Evolutionary conservation across 2,113 vertebrate species (phyloP), one percentile per base, ranked within the genome.

Genomic region (Oryzias celebensis): DNA sequence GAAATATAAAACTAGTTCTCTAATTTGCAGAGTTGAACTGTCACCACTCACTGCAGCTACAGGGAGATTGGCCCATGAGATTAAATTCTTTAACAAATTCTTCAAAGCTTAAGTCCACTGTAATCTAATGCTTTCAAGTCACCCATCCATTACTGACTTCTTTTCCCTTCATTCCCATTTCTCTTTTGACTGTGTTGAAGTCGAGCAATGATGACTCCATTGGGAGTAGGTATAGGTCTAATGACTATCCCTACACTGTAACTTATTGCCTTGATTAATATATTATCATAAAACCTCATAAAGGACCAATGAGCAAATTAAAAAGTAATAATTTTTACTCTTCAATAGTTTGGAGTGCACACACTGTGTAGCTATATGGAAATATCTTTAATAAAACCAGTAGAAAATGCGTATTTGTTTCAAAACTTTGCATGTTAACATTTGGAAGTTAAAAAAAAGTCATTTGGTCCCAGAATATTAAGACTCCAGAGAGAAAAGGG

Each of bases 221-320:
- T 68, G 81, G 68, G 78, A 75, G 72, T 62, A 82, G 61, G 79
- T 87, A 63, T 80, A 86, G 85, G 83, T 91, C 88, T 89, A 89
- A 91, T 89, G 85, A 70, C 75, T 77, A 76, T 85, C 87, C 81
- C 81, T 41, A 60, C 70, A n/a, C 51, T 59, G 71, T 80, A 78
- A 77, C 69, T 65, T 66, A 76, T 78, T 58, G 48, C 82, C 81
- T 87, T 91, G 85, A 91, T 91, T 87, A 90, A 91, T 91, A 90
- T 89, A 83, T 89, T 80, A 90, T 92, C 88, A 91, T 83, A 91
- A 87, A 71, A 49, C 68, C 77, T 68, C 73, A 70, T 73, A 67
- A 88, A 89, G 81, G 76, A 75, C 60, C 79, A 73, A 12, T 55
- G 64, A 67, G 72, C 49, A 53, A 71, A 84, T 86, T 53, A 80